These are phyloP conservation scores for Rhogogaster chlorosoma DNA, from an alignment of 2,888 invertebrate genomes.

Conservation along the genomic window DNA sequence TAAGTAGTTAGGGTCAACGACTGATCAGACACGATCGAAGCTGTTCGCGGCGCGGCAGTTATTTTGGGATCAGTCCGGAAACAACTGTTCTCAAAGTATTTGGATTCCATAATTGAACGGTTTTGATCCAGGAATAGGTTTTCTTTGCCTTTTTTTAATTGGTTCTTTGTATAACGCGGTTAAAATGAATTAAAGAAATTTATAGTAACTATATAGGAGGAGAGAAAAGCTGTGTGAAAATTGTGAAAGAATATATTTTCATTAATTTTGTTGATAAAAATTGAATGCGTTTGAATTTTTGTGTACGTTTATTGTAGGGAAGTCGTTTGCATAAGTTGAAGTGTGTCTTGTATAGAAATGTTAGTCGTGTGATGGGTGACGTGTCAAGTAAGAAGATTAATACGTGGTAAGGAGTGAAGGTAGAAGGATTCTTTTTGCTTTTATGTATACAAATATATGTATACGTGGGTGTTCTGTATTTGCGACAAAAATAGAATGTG, in stretches of 20 bases:
- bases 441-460: neutral
- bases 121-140: neutral
- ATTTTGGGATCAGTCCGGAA: neutral
- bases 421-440: neutral
- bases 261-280: neutral
- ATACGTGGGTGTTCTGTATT: neutral
- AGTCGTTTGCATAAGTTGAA: neutral
- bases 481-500: conserved; percentile 1
- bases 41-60: neutral
- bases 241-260: neutral
- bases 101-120: neutral
- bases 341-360: neutral
- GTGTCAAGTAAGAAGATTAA: conserved; percentile 1
- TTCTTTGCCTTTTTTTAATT: neutral
- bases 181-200: neutral
- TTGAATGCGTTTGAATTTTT: neutral
- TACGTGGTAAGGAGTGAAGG: neutral
- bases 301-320: neutral
- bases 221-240: neutral
- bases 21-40: conserved; percentile 20
- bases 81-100: neutral
- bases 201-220: neutral
- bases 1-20: conserved; percentile 36
- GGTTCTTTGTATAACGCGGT: neutral
- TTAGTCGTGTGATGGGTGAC: neutral